Base-by-base conservation (phyloP, 2,888 invertebrate genomes). In the Tuta absoluta region DNA sequence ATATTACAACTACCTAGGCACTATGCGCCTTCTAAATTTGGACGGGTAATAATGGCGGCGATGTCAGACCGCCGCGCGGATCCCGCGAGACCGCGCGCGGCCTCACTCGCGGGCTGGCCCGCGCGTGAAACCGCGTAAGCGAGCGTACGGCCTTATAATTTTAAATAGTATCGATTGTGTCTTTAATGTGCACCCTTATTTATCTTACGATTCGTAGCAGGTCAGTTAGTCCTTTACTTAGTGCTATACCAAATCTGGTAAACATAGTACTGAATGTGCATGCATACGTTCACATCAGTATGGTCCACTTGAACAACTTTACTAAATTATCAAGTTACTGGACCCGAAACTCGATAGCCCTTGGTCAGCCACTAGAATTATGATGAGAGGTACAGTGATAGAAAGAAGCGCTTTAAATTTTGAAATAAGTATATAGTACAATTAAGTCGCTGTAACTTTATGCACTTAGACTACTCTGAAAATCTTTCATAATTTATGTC, bases 261-360 rank as follows among this genome's bases (percentile, higher is more conserved):
- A 23, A 24, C 23, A 21, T 17, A 28, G 33, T 57, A 7, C 57
- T 37, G 21, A 21, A 17, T 21, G 21, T 58, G 38, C 38, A 59
- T 37, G 38, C 59, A 67, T 68, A 67, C 53, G 68, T 65, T 63
- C 5, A 17, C n/a, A 65, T 62, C 53, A 62, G 38, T 37, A 61
- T 48, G 72, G 33, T 66, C 62, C 64, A 71, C 72, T 75, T 75
- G 70, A 75, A 74, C 75, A 78, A 76, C 73, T 71, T 74, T 72
- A 77, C 72, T 79, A 80, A 82, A 83, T 86, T 84, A 85, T 81
- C 80, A 78, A 87, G 81, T 80, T 79, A 88, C 79, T 89, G 86
- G 76, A 85, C 82, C 81, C 75, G 87, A 89, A 89, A 87, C 82
- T 80, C 73, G 87, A 89, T 89, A 87, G 83, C 84, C 86, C 78